Conservation (phyloP, 1,140 invertebrate genomes). For the Metaphire vulgaris region DNA sequence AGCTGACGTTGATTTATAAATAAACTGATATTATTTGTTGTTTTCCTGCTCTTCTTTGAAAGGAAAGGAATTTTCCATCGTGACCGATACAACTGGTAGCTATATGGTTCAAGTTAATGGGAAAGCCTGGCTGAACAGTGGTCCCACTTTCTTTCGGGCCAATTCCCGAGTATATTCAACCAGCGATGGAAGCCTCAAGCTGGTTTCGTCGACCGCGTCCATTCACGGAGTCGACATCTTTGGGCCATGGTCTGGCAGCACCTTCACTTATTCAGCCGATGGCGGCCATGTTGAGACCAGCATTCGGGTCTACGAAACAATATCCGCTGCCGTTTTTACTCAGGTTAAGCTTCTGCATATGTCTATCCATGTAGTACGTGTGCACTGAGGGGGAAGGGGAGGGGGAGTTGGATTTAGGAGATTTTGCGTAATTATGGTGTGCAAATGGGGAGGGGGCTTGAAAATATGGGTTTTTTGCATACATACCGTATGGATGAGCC, state of each 20-base stretch:
- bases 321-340: not conserved
- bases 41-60: too few relatives aligned
- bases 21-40: too few relatives aligned
- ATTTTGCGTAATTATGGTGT: too few relatives aligned
- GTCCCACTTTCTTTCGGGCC: not conserved
- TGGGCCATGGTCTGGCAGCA: not conserved
- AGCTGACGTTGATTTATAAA: too few relatives aligned
- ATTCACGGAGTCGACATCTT: not conserved
- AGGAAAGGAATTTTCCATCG: conserved; percentile 24
- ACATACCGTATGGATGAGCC: too few relatives aligned
- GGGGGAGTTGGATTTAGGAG: too few relatives aligned
- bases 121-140: conserved; percentile 14
- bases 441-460: too few relatives aligned
- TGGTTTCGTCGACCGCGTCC: not conserved
- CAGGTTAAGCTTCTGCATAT: too few relatives aligned
- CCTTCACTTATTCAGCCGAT: not conserved
- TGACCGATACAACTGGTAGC: not conserved
- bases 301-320: not conserved
- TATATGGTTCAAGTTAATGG: not conserved
- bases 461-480: too few relatives aligned
- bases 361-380: too few relatives aligned
- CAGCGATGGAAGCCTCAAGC: not conserved
- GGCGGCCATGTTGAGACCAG: not conserved
- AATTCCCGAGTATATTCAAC: not conserved
- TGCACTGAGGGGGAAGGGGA: too few relatives aligned